Conservation (phyloP, 2,113 vertebrate genomes). For the Ancistrus triradiatus region DNA sequence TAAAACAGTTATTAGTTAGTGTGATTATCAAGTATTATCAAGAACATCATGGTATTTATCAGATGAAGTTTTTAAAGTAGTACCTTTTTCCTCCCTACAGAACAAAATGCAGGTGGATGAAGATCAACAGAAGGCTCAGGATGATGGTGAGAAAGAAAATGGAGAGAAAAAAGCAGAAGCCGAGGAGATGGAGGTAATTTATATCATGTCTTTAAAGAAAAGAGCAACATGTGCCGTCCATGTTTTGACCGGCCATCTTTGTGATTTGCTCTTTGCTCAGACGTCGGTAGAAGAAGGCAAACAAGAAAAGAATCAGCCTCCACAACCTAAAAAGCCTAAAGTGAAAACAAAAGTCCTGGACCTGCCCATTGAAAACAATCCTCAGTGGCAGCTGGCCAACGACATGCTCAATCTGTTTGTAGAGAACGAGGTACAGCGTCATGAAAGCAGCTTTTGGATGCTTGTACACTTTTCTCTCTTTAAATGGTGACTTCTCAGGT, state of each 20-base stretch:
- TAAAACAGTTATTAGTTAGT: too few relatives aligned
- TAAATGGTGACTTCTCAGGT: neutral
- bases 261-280: conserved; percentile 57
- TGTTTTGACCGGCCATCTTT: too few relatives aligned
- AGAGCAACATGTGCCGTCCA: too few relatives aligned
- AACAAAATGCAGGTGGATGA: conserved; percentile 92
- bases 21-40: too few relatives aligned
- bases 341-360: conserved; percentile 93
- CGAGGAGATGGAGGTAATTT: conserved; percentile 94
- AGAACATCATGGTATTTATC: too few relatives aligned
- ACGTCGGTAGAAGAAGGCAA: conserved; percentile 81
- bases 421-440: conserved; percentile 83
- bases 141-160: conserved; percentile 68
- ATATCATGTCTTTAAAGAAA: too few relatives aligned
- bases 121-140: conserved; percentile 79
- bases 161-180: conserved; percentile 80
- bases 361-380: conserved; percentile 88
- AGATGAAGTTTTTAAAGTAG: too few relatives aligned
- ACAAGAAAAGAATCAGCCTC: conserved; percentile 90
- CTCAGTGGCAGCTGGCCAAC: conserved; percentile 90
- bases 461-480: too few relatives aligned
- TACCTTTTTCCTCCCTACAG: conserved; percentile 53
- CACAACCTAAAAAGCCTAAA: conserved; percentile 96
- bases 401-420: conserved; percentile 92
- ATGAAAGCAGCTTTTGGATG: too few relatives aligned